Percentiles rank a stretch among this genome's conserved stretches.
These are phyloP conservation scores for Drosophila conformis DNA, from an alignment of 2,888 invertebrate genomes.

Conservation along the genomic window DNA sequence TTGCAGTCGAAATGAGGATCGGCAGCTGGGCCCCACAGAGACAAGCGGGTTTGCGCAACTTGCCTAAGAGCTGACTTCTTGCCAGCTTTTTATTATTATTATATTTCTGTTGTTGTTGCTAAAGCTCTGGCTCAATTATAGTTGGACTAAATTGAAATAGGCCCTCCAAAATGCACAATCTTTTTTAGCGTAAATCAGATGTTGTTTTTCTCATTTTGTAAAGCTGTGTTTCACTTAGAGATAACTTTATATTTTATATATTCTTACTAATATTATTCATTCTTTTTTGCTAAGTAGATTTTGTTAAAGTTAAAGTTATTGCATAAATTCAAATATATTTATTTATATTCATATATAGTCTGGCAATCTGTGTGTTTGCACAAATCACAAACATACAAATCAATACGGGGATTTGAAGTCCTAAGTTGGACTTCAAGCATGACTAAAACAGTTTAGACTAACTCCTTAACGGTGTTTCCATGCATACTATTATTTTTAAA, in stretches of 20 bases:
- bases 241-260: too few species aligned
- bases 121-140: neutral
- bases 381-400: neutral
- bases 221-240: too few species aligned
- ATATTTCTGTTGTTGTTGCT: neutral
- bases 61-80: neutral
- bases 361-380: neutral
- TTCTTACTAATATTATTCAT: too few species aligned
- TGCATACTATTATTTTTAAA: slow-evolving; percentile 44
- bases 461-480: slow-evolving; percentile 2
- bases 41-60: neutral
- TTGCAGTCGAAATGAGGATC: slow-evolving; percentile 6
- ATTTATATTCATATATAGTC: neutral
- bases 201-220: neutral
- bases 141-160: neutral
- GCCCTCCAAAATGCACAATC: neutral
- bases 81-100: neutral
- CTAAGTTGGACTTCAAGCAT: neutral
- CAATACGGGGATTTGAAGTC: neutral
- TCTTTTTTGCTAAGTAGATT: too few species aligned
- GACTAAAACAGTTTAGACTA: neutral
- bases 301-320: neutral
- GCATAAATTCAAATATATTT: neutral
- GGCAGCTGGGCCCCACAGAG: neutral
- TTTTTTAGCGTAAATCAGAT: neutral